Conservation (phyloP, 2,113 vertebrate genomes). For the Rhabdomys dilectus region DNA sequence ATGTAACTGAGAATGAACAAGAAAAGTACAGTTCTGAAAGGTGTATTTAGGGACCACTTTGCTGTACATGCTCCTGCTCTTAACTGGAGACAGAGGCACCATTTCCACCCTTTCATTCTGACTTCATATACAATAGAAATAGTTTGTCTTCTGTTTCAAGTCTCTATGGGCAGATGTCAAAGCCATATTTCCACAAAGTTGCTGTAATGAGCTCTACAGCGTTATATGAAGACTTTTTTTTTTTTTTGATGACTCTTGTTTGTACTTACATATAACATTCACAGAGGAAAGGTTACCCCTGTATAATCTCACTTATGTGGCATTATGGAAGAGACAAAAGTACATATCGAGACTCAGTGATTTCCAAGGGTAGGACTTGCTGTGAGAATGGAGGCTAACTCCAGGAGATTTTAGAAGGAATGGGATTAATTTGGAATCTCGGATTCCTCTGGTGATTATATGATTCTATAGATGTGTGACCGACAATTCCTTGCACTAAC, state of each 20-base stretch:
- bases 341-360: neutral
- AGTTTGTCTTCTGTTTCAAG: conserved; percentile 65
- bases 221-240: conserved; percentile 15
- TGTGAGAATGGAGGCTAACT: neutral
- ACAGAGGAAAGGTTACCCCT: neutral
- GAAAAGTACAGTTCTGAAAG: conserved; percentile 28
- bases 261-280: conserved; percentile 32
- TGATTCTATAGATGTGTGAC: neutral
- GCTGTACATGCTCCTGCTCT: conserved; percentile 39
- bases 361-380: neutral
- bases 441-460: neutral
- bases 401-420: neutral
- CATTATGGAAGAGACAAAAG: conserved; percentile 50
- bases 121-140: conserved; percentile 42
- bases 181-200: conserved; percentile 24
- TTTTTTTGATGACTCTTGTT: conserved; percentile 44
- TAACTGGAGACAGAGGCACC: neutral
- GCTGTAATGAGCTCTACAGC: conserved; percentile 42
- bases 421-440: neutral
- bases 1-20: conserved; percentile 31
- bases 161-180: conserved; percentile 28
- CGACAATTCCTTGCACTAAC: neutral
- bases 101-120: conserved; percentile 50
- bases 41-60: conserved; percentile 58
- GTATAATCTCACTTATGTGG: conserved; percentile 49